phyloP scores from a whole-genome alignment of 2,113 vertebrate genomes.

The Neolamprologus hecqui region DNA sequence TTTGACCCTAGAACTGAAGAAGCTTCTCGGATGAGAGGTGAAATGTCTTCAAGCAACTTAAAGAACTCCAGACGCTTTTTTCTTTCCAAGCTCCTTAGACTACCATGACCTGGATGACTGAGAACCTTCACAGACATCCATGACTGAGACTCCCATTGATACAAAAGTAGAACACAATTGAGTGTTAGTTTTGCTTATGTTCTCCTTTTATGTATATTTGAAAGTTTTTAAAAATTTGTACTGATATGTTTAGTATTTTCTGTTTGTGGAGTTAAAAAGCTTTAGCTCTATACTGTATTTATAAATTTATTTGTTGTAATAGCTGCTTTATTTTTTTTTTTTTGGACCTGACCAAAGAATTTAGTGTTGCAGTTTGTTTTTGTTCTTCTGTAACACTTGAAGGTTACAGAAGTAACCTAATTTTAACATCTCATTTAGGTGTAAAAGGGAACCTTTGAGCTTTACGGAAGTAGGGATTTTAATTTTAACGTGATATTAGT shows the following conservation, averaged over 20 bases:
- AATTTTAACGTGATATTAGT: neutral
- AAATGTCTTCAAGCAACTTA: neutral
- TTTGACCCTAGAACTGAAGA: neutral
- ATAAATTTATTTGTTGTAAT: neutral
- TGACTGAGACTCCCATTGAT: neutral
- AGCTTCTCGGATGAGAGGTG: neutral
- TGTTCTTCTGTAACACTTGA: neutral
- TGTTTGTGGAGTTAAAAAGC: neutral
- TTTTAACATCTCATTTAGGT: neutral
- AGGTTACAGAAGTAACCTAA: neutral
- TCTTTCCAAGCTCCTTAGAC: neutral
- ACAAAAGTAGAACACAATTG: neutral
- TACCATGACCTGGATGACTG: neutral
- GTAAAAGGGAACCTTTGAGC: neutral
- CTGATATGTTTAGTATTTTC: neutral
- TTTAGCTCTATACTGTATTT: neutral
- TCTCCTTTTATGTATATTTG: neutral
- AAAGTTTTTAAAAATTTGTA: neutral
- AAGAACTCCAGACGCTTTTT: accelerated
- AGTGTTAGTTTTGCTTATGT: neutral
- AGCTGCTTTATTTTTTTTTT: neutral
- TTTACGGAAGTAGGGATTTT: neutral
- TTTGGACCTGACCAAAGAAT: neutral
- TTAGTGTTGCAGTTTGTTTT: neutral
- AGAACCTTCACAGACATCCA: neutral